Evolutionary conservation across 2,888 invertebrate genomes (phyloP).

Genomic region (Heliothis peltigera): DNA sequence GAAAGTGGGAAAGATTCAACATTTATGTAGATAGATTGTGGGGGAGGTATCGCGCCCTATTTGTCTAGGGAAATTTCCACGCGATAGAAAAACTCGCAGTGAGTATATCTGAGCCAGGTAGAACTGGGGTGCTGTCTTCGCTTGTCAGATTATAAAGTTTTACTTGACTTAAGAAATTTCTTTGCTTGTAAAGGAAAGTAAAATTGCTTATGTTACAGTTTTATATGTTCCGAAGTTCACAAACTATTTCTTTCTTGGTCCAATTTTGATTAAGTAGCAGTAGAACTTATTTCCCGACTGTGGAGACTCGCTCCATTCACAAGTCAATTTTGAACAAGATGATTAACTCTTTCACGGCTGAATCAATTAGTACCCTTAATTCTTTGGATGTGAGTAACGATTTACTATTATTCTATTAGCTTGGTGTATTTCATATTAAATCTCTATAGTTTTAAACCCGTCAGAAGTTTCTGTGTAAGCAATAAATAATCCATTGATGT

Average conservation of each 20-base stretch:
- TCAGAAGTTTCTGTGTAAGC: too few relatives aligned
- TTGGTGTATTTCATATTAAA: too few relatives aligned
- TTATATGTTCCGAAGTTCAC: constrained; percentile 4
- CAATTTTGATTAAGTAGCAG: not conserved
- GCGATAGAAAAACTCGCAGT: constrained; percentile 31
- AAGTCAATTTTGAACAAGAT: too few relatives aligned
- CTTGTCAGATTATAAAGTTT: constrained; percentile 33
- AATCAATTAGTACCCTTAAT: too few relatives aligned
- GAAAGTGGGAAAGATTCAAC: constrained; percentile 47
- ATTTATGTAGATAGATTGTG: constrained; percentile 53
- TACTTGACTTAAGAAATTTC: constrained; percentile 25
- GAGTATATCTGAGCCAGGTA: constrained; percentile 8
- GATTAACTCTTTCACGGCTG: too few relatives aligned
- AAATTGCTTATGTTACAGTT: constrained; percentile 5
- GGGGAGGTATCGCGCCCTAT: constrained; percentile 28
- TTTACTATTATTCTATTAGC: too few relatives aligned
- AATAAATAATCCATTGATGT: too few relatives aligned
- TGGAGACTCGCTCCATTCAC: too few relatives aligned
- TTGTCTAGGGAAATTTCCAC: constrained; percentile 51
- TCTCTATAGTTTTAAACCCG: too few relatives aligned
- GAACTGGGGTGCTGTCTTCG: constrained; percentile 22
- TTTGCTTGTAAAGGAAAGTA: constrained; percentile 15
- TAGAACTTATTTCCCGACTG: too few relatives aligned
- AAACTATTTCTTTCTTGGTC: not conserved
- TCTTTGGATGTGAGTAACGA: too few relatives aligned